phyloP scores from a whole-genome alignment of 1,140 invertebrate species.

The Augochlora pura region DNA sequence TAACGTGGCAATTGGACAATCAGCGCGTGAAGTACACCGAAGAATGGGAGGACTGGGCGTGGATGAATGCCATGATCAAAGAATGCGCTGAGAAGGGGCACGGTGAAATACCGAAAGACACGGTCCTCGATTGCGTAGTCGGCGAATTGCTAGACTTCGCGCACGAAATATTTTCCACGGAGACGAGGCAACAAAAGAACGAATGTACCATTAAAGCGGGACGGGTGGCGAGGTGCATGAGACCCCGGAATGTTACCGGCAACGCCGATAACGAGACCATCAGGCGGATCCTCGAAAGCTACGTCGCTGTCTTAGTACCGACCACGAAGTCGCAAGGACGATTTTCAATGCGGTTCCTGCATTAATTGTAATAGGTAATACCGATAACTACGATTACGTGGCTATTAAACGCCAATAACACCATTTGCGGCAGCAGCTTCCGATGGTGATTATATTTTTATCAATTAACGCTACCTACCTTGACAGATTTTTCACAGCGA shows the following conservation, averaged over 20 bases:
- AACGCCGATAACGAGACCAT: slow-evolving; percentile 44
- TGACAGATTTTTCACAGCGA: too few species aligned
- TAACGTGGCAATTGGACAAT: slow-evolving; percentile 71
- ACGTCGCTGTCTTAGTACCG: slow-evolving; percentile 28
- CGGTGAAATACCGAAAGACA: slow-evolving; percentile 64
- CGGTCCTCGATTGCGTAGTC: slow-evolving; percentile 67
- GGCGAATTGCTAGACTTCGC: slow-evolving; percentile 64
- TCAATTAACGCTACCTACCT: too few species aligned
- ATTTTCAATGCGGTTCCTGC: neutral
- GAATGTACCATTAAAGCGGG: slow-evolving; percentile 52
- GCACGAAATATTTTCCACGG: slow-evolving; percentile 30
- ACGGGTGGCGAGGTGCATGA: slow-evolving; percentile 59
- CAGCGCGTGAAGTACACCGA: slow-evolving; percentile 67
- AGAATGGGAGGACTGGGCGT: slow-evolving; percentile 75
- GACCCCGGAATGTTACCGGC: slow-evolving; percentile 24
- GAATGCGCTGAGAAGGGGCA: slow-evolving; percentile 69
- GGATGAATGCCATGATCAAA: slow-evolving; percentile 69
- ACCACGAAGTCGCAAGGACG: slow-evolving; percentile 28
- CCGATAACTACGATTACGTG: too few species aligned
- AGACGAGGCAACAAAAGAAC: neutral
- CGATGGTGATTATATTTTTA: too few species aligned
- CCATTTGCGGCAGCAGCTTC: too few species aligned
- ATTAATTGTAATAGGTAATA: neutral
- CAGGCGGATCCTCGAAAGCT: slow-evolving; percentile 52
- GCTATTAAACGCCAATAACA: too few species aligned